Conservation (phyloP, 2,797 vertebrate species). For the Australoheros facetus region DNA sequence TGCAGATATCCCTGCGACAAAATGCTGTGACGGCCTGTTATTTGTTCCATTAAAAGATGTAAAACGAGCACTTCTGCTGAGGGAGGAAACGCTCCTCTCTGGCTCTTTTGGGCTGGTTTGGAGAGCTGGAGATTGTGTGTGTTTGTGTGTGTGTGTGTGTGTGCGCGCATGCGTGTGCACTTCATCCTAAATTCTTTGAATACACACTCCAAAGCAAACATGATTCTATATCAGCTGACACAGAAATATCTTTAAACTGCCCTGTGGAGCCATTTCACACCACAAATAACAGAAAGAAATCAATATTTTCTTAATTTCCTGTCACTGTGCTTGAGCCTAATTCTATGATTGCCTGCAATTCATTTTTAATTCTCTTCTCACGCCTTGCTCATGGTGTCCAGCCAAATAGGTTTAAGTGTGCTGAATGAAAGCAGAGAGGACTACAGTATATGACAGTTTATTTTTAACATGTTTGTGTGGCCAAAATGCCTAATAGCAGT, state of each 20-base stretch:
- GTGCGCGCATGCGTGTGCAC: conserved; percentile 6
- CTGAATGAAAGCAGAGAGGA: neutral
- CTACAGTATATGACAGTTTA: neutral
- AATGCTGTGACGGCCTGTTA: conserved; percentile 10
- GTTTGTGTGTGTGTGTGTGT: neutral
- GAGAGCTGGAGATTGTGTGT: neutral
- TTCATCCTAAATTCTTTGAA: neutral
- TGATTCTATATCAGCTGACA: neutral
- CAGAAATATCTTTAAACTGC: neutral
- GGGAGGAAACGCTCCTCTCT: neutral
- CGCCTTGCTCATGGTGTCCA: neutral
- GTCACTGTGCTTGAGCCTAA: neutral
- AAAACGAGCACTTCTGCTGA: neutral
- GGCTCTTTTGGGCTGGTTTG: neutral
- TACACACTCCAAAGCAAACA: neutral
- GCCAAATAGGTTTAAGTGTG: neutral
- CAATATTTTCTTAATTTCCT: neutral
- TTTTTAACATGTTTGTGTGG: no score
- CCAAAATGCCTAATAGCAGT: neutral
- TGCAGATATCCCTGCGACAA: conserved; percentile 8
- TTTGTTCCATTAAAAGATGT: conserved; percentile 33
- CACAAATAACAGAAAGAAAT: neutral
- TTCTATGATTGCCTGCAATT: neutral
- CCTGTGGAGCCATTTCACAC: neutral
- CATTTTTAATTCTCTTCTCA: neutral